Evolutionary conservation across 2,113 vertebrate species (phyloP), one percentile per base, ranked within the genome.

Genomic region (Zosterops hypoxanthus): DNA sequence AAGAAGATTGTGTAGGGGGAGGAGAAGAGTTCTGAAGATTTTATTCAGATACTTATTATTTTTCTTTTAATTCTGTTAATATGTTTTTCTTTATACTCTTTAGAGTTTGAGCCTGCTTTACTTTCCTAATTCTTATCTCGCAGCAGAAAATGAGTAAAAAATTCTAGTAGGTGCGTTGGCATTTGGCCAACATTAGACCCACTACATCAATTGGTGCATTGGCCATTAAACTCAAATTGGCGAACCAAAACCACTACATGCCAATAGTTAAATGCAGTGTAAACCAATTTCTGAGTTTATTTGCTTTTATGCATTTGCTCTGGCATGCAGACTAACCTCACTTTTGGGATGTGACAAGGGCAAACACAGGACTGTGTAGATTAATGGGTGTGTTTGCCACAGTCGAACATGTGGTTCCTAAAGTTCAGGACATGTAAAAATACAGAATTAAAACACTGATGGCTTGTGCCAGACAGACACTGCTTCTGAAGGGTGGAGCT

Each of bases 271-370:
- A 82, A 95, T 49, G 68, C 63, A 86, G 19, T 31, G 50, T 86
- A 90, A 93, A 88, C 78, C 55, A 65, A 73, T 90, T 88, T 93
- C 66, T 86, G 75, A 80, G 71, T 80, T 92, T 95, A 59, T 94
- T 95, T 95, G n/a, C 71, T 66, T 55, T 80, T 14, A 61, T 80
- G 47, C 75, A 41, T 92, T 90, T 5, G 0, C 56, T 88, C 66
- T 7, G 3, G 42, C 79, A 42, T 0, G 6, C 75, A 59, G 63
- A 63, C 59, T 83, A 88, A 56, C 94, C 66, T 95, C 60, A n/a
- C 68, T 94, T 95, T 73, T 88, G 85, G 82, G 93, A 80, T 90
- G 52, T 82, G 75, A 90, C 90, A 89, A 80, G 56, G 89, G 94
- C 87, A 94, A 88, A 73, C 71, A 52, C 53, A 65, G 69, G 63